phyloP scores from a whole-genome alignment of 2,797 vertebrate species.

The Etheostoma nigrum region DNA sequence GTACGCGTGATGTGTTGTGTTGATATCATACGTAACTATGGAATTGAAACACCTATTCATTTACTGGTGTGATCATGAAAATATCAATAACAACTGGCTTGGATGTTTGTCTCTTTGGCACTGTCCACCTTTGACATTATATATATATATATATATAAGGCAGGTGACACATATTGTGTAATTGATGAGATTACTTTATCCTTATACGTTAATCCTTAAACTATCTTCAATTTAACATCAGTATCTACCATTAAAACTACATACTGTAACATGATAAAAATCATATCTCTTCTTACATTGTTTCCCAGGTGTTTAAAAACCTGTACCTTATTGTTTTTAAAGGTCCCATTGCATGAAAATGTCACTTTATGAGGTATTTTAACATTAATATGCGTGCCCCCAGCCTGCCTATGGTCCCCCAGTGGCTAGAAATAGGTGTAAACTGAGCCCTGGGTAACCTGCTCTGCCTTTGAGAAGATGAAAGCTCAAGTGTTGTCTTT shows the following conservation, averaged over 20 bases:
- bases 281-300: not conserved
- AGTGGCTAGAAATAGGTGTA: no score
- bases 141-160: not conserved
- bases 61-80: slow-evolving; percentile 3
- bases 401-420: no score
- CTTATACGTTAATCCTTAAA: not conserved
- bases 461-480: no score
- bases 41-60: not conserved
- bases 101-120: slow-evolving; percentile 2
- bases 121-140: not conserved
- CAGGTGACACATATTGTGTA: not conserved
- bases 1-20: slow-evolving; percentile 9
- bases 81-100: not conserved
- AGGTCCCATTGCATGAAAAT: no score
- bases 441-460: no score
- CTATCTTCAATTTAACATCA: not conserved
- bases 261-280: not conserved
- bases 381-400: no score
- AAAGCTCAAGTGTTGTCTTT: no score
- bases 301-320: not conserved
- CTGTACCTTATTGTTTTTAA: no score
- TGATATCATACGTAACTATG: slow-evolving; percentile 29
- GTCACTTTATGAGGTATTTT: no score
- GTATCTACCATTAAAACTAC: not conserved
- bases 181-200: not conserved